Conservation (phyloP, 2,888 invertebrate genomes). For the Orchesellides sinensis region DNA sequence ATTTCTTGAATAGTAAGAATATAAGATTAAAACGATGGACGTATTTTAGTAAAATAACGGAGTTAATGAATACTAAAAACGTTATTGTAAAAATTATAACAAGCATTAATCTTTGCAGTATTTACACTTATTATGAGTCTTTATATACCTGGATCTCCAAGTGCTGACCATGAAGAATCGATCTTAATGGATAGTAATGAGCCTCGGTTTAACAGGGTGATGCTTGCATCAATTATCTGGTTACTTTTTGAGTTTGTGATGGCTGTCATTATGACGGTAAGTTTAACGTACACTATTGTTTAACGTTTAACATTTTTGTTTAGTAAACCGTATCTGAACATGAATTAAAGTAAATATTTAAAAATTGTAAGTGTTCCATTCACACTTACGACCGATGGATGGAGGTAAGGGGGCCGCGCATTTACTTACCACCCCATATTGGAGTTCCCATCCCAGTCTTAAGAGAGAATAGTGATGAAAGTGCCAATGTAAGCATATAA, state of each 20-base stretch:
- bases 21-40: not conserved
- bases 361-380: not conserved
- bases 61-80: not conserved
- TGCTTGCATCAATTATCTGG: not conserved
- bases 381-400: constrained; percentile 6
- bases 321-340: not conserved
- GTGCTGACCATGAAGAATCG: not conserved
- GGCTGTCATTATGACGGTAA: constrained; percentile 28
- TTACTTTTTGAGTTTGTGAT: constrained; percentile 25
- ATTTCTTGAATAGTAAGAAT: constrained; percentile 20
- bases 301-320: not conserved
- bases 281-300: not conserved
- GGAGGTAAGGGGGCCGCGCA: not conserved
- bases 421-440: constrained; percentile 9
- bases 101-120: not conserved
- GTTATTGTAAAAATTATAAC: not conserved
- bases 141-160: constrained; percentile 31
- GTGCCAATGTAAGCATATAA: constrained; percentile 22
- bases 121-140: constrained; percentile 1
- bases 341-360: not conserved
- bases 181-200: not conserved
- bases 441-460: constrained; percentile 32
- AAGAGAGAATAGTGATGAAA: not conserved
- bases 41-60: too few relatives aligned
- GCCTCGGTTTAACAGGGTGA: not conserved